phyloP scores from a whole-genome alignment of 2,888 invertebrate species.

The Acrocera orbiculus region DNA sequence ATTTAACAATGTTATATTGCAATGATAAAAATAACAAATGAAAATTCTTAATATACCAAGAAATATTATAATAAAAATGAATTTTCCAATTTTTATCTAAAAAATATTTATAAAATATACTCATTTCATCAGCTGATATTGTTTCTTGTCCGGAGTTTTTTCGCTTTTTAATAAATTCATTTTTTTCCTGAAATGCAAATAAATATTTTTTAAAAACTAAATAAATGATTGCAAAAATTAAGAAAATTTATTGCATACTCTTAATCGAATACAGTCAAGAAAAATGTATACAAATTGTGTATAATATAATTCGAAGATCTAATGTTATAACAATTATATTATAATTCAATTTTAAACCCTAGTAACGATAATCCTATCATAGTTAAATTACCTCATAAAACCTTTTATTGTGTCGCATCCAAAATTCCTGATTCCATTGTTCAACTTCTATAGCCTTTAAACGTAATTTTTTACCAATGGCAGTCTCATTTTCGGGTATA shows the following conservation, averaged over 20 bases:
- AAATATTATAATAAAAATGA: constrained; percentile 59
- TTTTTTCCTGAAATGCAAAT: constrained; percentile 35
- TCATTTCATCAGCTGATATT: constrained; percentile 66
- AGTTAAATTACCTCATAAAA: constrained; percentile 45
- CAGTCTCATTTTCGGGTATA: constrained; percentile 45
- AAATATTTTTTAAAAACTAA: not conserved
- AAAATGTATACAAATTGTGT: too few relatives aligned
- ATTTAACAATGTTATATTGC: constrained; percentile 36
- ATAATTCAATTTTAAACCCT: too few relatives aligned
- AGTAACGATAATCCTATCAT: too few relatives aligned
- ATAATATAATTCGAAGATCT: too few relatives aligned
- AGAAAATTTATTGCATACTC: too few relatives aligned
- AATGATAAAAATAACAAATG: constrained; percentile 43
- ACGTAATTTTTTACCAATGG: constrained; percentile 44
- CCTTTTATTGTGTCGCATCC: constrained; percentile 59
- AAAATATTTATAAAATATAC: constrained; percentile 72
- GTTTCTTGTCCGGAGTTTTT: constrained; percentile 33
- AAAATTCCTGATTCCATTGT: constrained; percentile 71
- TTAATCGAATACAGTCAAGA: not conserved
- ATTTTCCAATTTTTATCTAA: constrained; percentile 62
- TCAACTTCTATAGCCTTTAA: constrained; percentile 49
- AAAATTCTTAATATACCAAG: constrained; percentile 70
- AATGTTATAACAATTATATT: not conserved
- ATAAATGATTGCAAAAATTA: too few relatives aligned
- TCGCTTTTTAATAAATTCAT: constrained; percentile 37